Evolutionary conservation across 1,140 invertebrate genomes (phyloP), one percentile per base, ranked within the genome.

Genomic region (Lordiphosa collinella): DNA sequence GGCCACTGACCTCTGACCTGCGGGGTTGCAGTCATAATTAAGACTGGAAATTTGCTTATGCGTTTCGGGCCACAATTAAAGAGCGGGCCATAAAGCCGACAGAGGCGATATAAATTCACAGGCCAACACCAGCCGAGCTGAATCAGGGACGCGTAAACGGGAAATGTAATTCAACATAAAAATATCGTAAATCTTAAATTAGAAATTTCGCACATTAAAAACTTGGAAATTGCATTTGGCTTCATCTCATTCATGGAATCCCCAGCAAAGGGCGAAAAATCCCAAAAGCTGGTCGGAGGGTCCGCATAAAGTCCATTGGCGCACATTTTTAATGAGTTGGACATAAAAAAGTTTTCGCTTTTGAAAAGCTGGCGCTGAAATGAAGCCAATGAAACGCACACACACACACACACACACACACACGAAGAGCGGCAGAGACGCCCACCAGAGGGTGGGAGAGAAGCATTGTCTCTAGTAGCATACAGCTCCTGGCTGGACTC

Each of bases 111-210:
- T 46, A 54, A 64, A 84, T 78, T 84, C 68, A 12, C 78, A 82
- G 71, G 67, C 76, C 58, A 80, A 80, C 70, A 80, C 70, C 76
- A 82, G 67, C 41, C 18, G 35, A 60, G 13, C 70, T 71, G 82
- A 76, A 66, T 36, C 40, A 41, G 32, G 25, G 16, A 35, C 14
- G 13, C 9, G 32, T 35, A 14, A 47, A 40, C 34, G 8, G 37
- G 51, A 65, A 62, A 62, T 82, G 78, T 84, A 84, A 78, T 84
- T 84, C 78, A 63, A 84, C 78, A 84, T 84, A 84, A 84, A 84
- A 84, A 84, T 84, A 84, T 84, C 78, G 78, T 84, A 84, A 84
- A 84, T 84, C 78, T 84, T 84, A 84, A 84, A 84, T 84, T 84
- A 84, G 78, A 84, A 84, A 84, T 84, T 84, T 84, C 72, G 68